Evolutionary conservation across 2,797 vertebrate genomes (phyloP).

Genomic region (Mormyrus proboscirostris): DNA sequence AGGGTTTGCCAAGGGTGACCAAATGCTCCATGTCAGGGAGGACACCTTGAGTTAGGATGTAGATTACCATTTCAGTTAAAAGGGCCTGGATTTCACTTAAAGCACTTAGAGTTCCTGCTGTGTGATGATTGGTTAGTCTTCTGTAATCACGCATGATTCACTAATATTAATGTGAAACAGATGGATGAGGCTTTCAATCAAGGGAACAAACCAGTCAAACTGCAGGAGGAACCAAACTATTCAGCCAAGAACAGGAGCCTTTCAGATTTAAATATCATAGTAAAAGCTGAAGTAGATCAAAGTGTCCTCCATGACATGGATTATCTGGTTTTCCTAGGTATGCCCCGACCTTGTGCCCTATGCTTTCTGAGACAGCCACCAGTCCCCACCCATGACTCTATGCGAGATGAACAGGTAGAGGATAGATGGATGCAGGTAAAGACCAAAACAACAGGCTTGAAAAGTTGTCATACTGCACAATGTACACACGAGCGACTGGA

Average conservation of each 20-base stretch:
- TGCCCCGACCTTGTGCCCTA: neutral
- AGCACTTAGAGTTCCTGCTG: no score
- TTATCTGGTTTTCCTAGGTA: neutral
- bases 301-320: neutral
- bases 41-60: neutral
- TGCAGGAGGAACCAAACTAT: neutral
- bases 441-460: neutral
- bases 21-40: neutral
- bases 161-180: neutral
- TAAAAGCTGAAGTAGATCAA: neutral
- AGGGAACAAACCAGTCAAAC: neutral
- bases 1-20: neutral
- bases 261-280: neutral
- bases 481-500: neutral
- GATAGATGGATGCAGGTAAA: neutral
- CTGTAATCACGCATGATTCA: neutral
- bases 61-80: neutral
- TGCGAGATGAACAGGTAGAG: neutral
- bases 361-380: neutral
- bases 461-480: neutral
- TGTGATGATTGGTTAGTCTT: neutral
- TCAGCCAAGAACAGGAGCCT: neutral
- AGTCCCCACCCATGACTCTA: neutral
- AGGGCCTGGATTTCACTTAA: neutral
- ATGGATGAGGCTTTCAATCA: neutral